Evolutionary conservation across 2,113 vertebrate genomes (phyloP), one percentile per base, ranked within the genome.

Genomic region (Elanus axillaris): DNA sequence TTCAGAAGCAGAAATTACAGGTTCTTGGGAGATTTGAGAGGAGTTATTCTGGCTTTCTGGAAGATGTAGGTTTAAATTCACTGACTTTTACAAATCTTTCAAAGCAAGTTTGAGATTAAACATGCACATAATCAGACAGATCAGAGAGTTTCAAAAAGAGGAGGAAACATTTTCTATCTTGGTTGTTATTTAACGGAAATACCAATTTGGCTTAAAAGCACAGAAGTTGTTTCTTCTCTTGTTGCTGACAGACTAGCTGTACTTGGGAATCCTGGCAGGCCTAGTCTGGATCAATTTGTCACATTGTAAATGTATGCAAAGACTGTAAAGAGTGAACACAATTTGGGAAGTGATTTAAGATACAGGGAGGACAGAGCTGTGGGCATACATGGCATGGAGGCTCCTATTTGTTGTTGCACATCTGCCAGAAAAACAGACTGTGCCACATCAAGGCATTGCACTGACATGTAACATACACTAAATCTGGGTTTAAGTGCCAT

Each of bases 291-390:
- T 42, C 40, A 56, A 43, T 68, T 68, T 36, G 38, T 43, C 52
- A 15, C 22, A 5, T 2, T 53, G 62, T 27, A 58, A 88, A 43
- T 0, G 0, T 26, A 38, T 23, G 45, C 48, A 77, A 68, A 62
- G 31, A 11, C 36, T 56, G 62, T 19, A 25, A 68, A 19, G 56
- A 59, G 25, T 5, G 40, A 86, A 38, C 29, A 45, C 32, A 42
- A 31, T 36, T n/a, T 71, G 48, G 64, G 77, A 85, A 76, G 53
- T 7, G 2, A 29, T 14, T 53, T 32, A 64, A 86, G 50, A 38
- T 13, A 21, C 7, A 7, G 55, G 21, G 31, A 71, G 48, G 31
- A 78, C 64, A 67, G 50, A 52, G 22, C 50, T 29, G 13, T 15
- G 50, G 45, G 59, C 75, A 58, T 8, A 59, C 31, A 20, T 1